phyloP scores from a whole-genome alignment of 2,113 vertebrate genomes.

The Archilochus colubris region DNA sequence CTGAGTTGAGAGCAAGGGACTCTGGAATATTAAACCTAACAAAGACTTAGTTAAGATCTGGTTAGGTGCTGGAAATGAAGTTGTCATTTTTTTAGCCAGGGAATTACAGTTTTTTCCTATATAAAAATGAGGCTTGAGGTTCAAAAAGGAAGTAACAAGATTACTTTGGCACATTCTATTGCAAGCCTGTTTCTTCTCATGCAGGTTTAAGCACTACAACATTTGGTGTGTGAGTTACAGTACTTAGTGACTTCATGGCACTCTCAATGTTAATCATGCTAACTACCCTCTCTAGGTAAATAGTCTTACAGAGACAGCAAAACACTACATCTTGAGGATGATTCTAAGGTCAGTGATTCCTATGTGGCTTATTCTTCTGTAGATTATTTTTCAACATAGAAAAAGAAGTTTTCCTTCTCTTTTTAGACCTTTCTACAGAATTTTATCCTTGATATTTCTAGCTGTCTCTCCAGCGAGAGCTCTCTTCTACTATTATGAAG shows the following conservation, averaged over 20 bases:
- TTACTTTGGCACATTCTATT: not conserved
- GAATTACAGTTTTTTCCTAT: slow-evolving; percentile 4
- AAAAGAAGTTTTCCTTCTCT: not conserved
- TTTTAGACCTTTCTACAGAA: not conserved
- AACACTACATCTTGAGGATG: not conserved
- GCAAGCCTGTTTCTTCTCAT: slow-evolving; percentile 8
- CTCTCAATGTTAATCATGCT: not conserved
- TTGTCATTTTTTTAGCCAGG: not conserved
- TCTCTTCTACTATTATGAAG: not conserved
- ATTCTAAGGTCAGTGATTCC: not conserved
- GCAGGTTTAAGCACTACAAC: not conserved
- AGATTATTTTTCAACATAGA: not conserved
- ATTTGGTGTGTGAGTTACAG: not conserved
- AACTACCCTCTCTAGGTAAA: not conserved
- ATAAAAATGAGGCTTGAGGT: not conserved
- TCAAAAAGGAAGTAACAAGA: slow-evolving; percentile 36
- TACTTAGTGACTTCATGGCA: not conserved
- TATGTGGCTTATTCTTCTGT: not conserved
- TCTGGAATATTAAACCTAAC: not conserved
- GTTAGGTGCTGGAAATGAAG: not conserved
- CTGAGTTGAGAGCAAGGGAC: not conserved
- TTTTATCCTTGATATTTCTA: not conserved
- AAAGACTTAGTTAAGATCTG: not conserved
- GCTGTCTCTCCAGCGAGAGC: not conserved
- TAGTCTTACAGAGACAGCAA: not conserved